Percentiles rank a stretch among this genome's conserved stretches.
phyloP scores from a whole-genome alignment of 2,888 invertebrate genomes.

The Lamellibrachia columna region DNA sequence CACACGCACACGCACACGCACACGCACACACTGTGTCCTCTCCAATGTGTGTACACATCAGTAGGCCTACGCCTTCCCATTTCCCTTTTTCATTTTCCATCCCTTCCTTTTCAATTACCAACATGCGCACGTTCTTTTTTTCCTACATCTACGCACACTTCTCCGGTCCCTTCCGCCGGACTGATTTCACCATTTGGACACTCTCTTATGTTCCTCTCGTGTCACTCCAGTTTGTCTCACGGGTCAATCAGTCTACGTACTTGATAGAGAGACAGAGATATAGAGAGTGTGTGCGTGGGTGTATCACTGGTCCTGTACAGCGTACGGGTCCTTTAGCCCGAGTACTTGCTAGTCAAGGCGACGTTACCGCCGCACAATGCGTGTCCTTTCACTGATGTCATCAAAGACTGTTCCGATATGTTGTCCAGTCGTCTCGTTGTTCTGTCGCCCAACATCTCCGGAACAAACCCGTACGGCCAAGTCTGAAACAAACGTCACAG shows the following conservation, averaged over 20 bases:
- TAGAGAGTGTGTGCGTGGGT: neutral
- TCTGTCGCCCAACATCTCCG: neutral
- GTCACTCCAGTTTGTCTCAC: neutral
- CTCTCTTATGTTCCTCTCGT: neutral
- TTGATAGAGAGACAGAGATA: neutral
- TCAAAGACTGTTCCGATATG: neutral
- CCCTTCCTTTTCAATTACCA: neutral
- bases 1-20: neutral
- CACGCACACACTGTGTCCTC: neutral
- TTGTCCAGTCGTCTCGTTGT: neutral
- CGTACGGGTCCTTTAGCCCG: neutral
- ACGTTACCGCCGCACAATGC: neutral
- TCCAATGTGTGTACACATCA: neutral
- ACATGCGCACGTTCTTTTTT: neutral
- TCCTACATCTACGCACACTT: neutral
- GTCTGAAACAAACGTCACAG: neutral
- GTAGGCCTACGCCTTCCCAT: neutral
- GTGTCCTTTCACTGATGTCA: conserved; percentile 1
- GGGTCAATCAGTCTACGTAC: neutral
- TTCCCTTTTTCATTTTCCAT: too few species aligned
- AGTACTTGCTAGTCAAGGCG: neutral
- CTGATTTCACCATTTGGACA: neutral
- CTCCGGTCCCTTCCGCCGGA: neutral
- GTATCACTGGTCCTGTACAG: neutral
- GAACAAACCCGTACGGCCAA: neutral